phyloP scores from a whole-genome alignment of 1,140 invertebrate species.

The Melitaea cinxia region DNA sequence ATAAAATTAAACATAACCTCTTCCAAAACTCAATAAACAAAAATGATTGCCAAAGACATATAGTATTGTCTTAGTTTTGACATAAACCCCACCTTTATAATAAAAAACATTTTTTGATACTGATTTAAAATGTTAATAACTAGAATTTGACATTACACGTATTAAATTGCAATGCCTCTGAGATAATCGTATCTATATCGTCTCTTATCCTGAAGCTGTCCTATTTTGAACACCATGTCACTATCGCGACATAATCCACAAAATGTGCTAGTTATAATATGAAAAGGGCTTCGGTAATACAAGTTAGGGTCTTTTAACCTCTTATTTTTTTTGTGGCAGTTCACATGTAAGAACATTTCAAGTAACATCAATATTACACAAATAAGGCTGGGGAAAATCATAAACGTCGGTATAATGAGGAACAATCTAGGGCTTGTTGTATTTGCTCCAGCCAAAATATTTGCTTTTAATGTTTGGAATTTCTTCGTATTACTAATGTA shows the following conservation, averaged over 20 bases:
- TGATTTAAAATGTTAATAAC: background rate
- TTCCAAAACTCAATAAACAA: no score
- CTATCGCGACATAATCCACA: constrained; percentile 66
- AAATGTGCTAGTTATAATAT: constrained; percentile 63
- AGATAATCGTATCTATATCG: constrained; percentile 62
- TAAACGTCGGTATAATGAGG: constrained; percentile 56
- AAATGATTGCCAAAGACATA: no score
- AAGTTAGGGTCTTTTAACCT: constrained; percentile 53
- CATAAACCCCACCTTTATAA: background rate
- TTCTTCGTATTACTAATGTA: constrained; percentile 57
- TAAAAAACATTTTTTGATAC: background rate
- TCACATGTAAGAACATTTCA: constrained; percentile 62
- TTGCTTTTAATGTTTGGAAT: constrained; percentile 59
- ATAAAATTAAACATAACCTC: no score
- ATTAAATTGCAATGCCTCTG: constrained; percentile 37
- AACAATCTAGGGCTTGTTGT: constrained; percentile 56
- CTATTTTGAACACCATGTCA: constrained; percentile 59
- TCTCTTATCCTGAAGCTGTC: constrained; percentile 63
- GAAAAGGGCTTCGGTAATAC: constrained; percentile 70
- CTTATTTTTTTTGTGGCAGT: constrained; percentile 68
- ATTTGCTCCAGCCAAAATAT: constrained; percentile 63
- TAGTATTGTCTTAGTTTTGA: no score
- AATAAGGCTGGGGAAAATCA: constrained; percentile 55
- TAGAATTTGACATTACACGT: background rate
- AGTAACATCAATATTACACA: constrained; percentile 57